Conservation (phyloP, 2,113 vertebrate species). For the Pongo pygmaeus region DNA sequence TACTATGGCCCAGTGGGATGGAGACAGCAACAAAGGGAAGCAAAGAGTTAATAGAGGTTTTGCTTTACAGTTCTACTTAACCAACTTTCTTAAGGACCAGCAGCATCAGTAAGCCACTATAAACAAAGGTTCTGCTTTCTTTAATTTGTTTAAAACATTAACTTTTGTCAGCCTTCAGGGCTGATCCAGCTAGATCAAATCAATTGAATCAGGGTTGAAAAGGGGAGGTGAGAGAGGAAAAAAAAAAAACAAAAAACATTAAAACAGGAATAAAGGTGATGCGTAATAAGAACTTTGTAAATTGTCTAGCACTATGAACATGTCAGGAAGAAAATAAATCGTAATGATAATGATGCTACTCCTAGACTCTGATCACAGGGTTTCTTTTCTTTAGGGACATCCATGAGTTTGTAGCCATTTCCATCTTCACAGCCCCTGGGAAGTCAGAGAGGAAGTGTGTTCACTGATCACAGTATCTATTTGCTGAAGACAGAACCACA, state of each 20-base stretch:
- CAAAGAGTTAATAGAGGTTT: conserved; percentile 29
- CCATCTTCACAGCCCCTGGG: neutral
- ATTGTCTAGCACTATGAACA: neutral
- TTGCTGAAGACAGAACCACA: conserved; percentile 16
- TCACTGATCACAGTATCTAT: neutral
- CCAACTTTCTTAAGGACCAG: neutral
- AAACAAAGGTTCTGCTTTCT: conserved; percentile 8
- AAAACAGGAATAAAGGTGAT: neutral
- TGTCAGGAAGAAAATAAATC: conserved; percentile 26
- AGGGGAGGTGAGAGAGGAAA: neutral
- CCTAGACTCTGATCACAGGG: neutral
- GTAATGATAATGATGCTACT: neutral
- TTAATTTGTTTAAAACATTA: conserved; percentile 60
- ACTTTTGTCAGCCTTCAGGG: neutral
- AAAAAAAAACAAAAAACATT: neutral
- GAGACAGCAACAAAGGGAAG: neutral
- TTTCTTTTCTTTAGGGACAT: conserved; percentile 19
- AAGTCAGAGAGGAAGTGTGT: neutral
- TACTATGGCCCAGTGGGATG: neutral
- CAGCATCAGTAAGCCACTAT: neutral
- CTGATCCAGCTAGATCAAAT: conserved; percentile 24
- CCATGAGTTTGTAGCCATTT: neutral
- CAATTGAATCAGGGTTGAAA: neutral
- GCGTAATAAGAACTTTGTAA: neutral
- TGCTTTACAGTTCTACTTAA: neutral